Conservation (phyloP, 2,888 invertebrate species). For the Tanytarsus gracilentus region DNA sequence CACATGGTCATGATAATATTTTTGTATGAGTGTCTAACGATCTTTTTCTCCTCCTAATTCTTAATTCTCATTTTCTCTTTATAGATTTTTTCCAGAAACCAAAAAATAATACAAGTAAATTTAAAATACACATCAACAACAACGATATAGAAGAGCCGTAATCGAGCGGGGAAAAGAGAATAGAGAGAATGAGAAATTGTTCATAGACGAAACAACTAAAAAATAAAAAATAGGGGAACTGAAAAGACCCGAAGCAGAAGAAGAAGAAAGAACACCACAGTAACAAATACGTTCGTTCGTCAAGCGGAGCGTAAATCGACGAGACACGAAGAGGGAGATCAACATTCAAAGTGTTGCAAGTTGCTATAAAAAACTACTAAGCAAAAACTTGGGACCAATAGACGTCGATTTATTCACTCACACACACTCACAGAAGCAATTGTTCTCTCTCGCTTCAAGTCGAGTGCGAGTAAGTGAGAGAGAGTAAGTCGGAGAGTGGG, state of each 20-base stretch:
- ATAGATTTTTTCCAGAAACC: background rate
- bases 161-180: conserved; percentile 1
- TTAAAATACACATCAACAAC: background rate
- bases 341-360: background rate
- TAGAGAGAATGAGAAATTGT: background rate
- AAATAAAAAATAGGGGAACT: too few species aligned
- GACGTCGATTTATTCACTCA: background rate
- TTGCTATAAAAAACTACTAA: background rate
- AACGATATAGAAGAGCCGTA: background rate
- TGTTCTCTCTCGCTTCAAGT: background rate
- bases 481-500: background rate
- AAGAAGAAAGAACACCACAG: too few species aligned
- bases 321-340: too few species aligned
- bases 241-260: too few species aligned
- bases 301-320: too few species aligned
- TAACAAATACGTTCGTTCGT: too few species aligned
- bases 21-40: background rate
- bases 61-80: background rate
- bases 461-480: background rate
- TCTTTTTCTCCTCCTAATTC: background rate
- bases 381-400: background rate
- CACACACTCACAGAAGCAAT: background rate
- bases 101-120: background rate
- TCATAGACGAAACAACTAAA: background rate
- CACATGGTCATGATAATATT: conserved; percentile 10